Evolutionary conservation across 2,797 vertebrate species (phyloP).

Genomic region (Chromobotia macracanthus): DNA sequence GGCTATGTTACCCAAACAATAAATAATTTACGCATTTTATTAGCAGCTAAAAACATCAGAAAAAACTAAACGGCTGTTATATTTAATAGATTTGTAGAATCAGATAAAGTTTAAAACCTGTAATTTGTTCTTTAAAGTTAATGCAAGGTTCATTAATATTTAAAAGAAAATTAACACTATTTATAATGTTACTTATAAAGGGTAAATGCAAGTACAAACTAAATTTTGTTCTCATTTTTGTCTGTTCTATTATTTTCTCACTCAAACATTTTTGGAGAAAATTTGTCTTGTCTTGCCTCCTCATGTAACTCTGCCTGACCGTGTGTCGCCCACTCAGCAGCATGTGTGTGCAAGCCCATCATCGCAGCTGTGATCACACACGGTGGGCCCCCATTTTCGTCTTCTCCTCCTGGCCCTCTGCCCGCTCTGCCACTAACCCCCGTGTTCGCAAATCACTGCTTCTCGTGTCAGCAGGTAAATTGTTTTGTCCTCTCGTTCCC

Average conservation of each 20-base stretch:
- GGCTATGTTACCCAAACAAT: no score
- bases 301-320: neutral
- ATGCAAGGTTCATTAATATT: no score
- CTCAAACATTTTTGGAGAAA: no score
- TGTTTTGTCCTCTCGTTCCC: conserved; percentile 98
- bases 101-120: no score
- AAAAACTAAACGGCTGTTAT: no score
- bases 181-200: no score
- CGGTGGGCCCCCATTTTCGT: conserved; percentile 2
- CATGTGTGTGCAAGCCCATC: conserved; percentile 31
- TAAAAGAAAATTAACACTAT: no score
- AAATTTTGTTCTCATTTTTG: neutral
- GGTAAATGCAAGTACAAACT: no score
- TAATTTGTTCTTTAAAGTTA: no score
- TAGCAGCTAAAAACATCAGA: no score
- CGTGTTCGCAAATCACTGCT: conserved; percentile 97
- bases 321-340: neutral
- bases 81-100: no score
- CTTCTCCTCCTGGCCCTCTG: conserved; percentile 64
- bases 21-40: no score
- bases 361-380: conserved; percentile 49
- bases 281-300: neutral
- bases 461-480: conserved; percentile 97
- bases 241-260: neutral
- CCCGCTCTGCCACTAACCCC: conserved; percentile 73